Evolutionary conservation across 2,888 invertebrate species (phyloP).

Genomic region (Eudasyphora cyanicolor): DNA sequence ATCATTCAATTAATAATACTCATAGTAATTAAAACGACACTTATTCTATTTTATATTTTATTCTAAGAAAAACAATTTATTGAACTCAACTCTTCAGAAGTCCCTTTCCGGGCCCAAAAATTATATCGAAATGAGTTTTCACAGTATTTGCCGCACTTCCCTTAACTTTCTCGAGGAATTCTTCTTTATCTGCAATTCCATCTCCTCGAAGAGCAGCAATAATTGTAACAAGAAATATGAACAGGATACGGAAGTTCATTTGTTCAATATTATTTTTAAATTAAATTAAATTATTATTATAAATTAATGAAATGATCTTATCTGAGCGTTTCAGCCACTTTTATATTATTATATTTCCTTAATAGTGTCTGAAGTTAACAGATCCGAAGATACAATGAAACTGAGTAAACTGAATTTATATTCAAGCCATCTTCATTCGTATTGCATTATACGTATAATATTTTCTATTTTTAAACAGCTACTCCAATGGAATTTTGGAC

Average conservation of each 20-base stretch:
- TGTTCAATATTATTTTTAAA: background rate
- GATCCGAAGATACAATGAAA: too few relatives aligned
- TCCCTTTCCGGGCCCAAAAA: background rate
- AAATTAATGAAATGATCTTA: too few relatives aligned
- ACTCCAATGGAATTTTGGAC: background rate
- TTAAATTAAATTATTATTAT: background rate
- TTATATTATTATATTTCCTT: too few relatives aligned
- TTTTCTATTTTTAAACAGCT: too few relatives aligned
- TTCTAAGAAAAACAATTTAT: too few relatives aligned
- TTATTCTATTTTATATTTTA: too few relatives aligned
- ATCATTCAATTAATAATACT: too few relatives aligned
- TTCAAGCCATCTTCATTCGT: background rate
- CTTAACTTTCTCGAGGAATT: background rate
- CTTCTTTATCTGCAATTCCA: background rate
- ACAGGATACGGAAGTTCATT: background rate
- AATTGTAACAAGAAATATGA: background rate
- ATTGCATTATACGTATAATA: background rate
- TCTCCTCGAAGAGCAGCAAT: background rate
- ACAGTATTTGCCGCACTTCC: background rate
- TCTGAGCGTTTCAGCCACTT: too few relatives aligned
- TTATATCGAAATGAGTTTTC: background rate
- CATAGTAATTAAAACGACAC: too few relatives aligned
- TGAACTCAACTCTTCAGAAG: background rate
- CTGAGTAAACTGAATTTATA: background rate
- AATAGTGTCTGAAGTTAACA: too few relatives aligned